Evolutionary conservation across 35 echinoderm and acorn worm genomes (phyloP), one percentile per base, ranked within the genome.

Genomic region (Holothuria glaberrima): DNA sequence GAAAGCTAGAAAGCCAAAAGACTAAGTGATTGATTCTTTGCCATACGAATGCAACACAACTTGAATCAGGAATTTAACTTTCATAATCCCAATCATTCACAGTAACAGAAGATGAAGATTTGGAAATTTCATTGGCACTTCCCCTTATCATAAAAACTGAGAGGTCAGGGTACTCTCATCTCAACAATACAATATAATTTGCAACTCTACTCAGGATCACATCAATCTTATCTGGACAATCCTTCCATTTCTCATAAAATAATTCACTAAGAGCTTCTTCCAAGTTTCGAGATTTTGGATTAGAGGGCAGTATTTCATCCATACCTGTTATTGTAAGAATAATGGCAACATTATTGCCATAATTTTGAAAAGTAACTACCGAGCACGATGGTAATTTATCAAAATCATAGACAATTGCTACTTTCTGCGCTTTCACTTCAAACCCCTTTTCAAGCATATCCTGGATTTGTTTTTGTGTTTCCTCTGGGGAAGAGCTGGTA

Each of bases 361-460:
- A 91, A 38, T 86, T 91, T 24, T 91, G 93, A 57, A 91, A 95
- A 4, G 87, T 75, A n/a, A 92, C 28, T 26, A 95, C 78, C 0
- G 93, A 88, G 32, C 93, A 95, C 0, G 93, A 84, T 12, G 89
- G 93, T 19, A 95, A 48, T n/a, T 30, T 25, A 79, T 95, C 93
- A 75, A 95, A 80, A 59, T 91, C 44, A 57, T 69, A 60, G 32
- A 95, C 34, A 0, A 89, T 76, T 17, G 85, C 93, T 0, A 90
- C 92, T 59, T 89, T 90, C 20, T 50, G 71, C 5, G 44, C 79
- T 29, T 56, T 30, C 6, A 34, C 13, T 41, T 30, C 19, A 58
- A 48, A 58, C 9, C 12, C 79, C 24, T 56, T 30, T 58, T 58
- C 57, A 27, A 82, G 57, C 4, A 30, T 30, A 18, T 24, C 19